Conservation (phyloP, 1,140 invertebrate genomes). For the Diuraphis noxia region DNA sequence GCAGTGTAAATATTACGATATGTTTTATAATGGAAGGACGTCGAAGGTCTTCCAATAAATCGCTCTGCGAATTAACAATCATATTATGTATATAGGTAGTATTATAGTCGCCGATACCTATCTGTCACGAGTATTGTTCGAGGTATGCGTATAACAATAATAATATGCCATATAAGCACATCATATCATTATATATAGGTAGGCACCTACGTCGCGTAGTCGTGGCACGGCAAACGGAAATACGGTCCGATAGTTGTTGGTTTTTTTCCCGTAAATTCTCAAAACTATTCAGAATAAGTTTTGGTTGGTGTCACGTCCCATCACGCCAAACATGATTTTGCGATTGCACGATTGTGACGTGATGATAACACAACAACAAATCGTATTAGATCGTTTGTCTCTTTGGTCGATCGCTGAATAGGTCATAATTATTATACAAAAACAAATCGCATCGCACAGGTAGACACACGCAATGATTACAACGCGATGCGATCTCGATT, state of each 20-base stretch:
- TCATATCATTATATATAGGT: too few species aligned
- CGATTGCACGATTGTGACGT: background rate
- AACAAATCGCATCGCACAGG: background rate
- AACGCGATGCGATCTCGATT: background rate
- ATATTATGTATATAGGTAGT: background rate
- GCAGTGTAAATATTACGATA: background rate
- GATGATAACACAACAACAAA: background rate
- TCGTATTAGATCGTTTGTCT: background rate
- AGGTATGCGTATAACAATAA: background rate
- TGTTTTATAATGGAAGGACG: background rate
- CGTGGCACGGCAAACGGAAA: background rate
- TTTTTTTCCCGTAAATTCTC: background rate
- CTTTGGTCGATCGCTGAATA: background rate
- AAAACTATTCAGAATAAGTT: slow-evolving; percentile 11
- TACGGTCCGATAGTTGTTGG: slow-evolving; percentile 9
- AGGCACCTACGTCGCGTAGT: too few species aligned
- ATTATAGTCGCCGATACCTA: background rate
- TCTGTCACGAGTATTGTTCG: slow-evolving; percentile 14
- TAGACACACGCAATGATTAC: background rate
- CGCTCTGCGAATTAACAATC: background rate
- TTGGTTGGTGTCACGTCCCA: background rate
- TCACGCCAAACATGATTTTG: background rate
- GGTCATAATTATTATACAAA: background rate
- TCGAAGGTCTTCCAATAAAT: background rate
- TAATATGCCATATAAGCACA: background rate